Base-by-base conservation (phyloP, 2,797 vertebrate species). In the Platalea minor region DNA sequence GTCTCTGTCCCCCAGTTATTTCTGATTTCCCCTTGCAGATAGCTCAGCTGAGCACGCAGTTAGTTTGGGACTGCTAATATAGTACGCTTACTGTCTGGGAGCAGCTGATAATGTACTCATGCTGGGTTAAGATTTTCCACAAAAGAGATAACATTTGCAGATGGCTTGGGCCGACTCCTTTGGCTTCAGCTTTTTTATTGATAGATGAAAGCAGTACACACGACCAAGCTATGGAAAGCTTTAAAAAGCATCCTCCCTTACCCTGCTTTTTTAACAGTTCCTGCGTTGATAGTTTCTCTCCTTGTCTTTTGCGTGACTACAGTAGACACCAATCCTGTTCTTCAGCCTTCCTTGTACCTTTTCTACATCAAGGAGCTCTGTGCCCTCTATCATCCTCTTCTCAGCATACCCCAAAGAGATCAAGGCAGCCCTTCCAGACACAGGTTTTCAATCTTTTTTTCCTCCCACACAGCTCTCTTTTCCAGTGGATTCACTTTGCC, bases 141-240 rank as follows among this genome's bases (percentile, higher is more conserved):
- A 91, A 72, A 85, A 95, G 75, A 96, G 93, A 91, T 94, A 96
- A 93, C 85, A 93, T 97, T 93, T 92, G 88, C 96, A 95, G 95
- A 94, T 96, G 95, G 89, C 41, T 94, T 95, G 78, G 89, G 89
- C 81, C 1, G 31, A 73, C 78, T 93, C 35, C 89, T 91, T 92
- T 96, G 91, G 83, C 85, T 95, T 82, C 46, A 87, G 57, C 26
- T 54, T 39, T 89, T 96, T 76, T 92, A 87, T 31, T 91, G 91
- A 80, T 81, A 95, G 91, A 70, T 84, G 51, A 95, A 91, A 95
- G 61, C 83, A 76, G 82, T 53, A 68, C 87, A 54, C 67, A 91
- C 4, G 10, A 93, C 53, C 43, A 72, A 92, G 85, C 76, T 76
- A 51, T 74, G 91, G 91, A 95, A 97, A 89, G 64, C 87, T 92